Conservation (phyloP, 2,888 invertebrate species). For the Nemurella pictetii region DNA sequence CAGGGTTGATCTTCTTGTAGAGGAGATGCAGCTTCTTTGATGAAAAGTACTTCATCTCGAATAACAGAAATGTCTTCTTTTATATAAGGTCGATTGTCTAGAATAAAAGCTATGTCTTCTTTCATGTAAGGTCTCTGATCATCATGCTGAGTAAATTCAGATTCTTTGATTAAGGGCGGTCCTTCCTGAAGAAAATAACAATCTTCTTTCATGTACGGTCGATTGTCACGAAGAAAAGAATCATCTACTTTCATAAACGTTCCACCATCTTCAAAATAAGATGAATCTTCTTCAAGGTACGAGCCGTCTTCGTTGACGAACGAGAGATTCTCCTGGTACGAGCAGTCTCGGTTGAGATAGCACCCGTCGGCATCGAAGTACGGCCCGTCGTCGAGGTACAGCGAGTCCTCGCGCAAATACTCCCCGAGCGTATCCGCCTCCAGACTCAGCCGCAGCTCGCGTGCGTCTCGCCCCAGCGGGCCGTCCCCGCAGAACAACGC, state of each 20-base stretch:
- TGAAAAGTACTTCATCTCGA: not conserved
- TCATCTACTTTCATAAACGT: not conserved
- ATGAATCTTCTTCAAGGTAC: not conserved
- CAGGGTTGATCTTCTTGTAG: not conserved
- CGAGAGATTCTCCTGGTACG: not conserved
- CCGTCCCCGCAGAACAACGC: not conserved
- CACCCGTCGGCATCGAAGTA: not conserved
- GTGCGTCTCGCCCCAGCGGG: conserved; percentile 45
- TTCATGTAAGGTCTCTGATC: not conserved
- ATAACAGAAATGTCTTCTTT: too few relatives aligned
- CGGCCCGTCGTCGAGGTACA: not conserved
- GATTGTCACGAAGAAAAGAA: not conserved
- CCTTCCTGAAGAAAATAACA: not conserved
- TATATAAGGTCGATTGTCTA: too few relatives aligned
- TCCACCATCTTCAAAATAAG: not conserved
- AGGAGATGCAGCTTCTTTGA: not conserved
- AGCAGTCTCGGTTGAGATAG: not conserved
- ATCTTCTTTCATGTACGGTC: not conserved
- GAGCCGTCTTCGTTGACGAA: not conserved
- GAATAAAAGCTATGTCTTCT: too few relatives aligned
- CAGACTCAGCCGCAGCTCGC: conserved; percentile 55
- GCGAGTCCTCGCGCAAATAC: not conserved
- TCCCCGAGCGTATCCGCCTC: conserved; percentile 27
- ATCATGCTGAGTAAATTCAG: not conserved
- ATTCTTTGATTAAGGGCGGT: not conserved